Evolutionary conservation across 2,797 vertebrate genomes (phyloP).

Genomic region (Eulemur mongoz): DNA sequence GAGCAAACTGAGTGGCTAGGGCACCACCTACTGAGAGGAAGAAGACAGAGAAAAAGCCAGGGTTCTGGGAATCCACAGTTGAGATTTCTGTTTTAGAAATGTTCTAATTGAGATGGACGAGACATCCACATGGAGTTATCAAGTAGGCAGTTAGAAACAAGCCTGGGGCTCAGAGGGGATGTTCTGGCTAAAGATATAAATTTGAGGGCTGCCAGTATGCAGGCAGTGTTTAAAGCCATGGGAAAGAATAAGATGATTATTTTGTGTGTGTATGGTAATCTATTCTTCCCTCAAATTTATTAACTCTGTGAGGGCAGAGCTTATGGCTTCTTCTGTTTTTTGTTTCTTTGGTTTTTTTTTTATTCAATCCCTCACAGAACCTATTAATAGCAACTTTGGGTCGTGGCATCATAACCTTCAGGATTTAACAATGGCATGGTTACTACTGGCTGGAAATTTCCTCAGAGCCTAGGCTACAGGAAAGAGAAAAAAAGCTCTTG

Average conservation of each 20-base stretch:
- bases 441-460: slow-evolving; percentile 26
- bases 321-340: neutral
- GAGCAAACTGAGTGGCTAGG: neutral
- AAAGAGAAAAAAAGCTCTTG: neutral
- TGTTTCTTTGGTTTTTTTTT: neutral
- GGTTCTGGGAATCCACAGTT: neutral
- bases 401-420: neutral
- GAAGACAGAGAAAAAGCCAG: slow-evolving; percentile 15
- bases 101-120: neutral
- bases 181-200: slow-evolving; percentile 3
- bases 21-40: neutral
- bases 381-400: neutral
- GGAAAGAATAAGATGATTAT: neutral
- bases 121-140: neutral
- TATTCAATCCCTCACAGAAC: neutral
- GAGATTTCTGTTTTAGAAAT: slow-evolving; percentile 15
- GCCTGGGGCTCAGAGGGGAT: neutral
- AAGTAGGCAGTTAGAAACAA: slow-evolving; percentile 4
- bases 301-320: neutral
- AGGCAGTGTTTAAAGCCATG: neutral
- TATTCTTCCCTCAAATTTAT: neutral
- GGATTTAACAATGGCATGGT: neutral
- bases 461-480: neutral
- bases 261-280: neutral
- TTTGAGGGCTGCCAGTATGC: neutral